Evolutionary conservation across 2,888 invertebrate species (phyloP).

Genomic region (Tipula unca): DNA sequence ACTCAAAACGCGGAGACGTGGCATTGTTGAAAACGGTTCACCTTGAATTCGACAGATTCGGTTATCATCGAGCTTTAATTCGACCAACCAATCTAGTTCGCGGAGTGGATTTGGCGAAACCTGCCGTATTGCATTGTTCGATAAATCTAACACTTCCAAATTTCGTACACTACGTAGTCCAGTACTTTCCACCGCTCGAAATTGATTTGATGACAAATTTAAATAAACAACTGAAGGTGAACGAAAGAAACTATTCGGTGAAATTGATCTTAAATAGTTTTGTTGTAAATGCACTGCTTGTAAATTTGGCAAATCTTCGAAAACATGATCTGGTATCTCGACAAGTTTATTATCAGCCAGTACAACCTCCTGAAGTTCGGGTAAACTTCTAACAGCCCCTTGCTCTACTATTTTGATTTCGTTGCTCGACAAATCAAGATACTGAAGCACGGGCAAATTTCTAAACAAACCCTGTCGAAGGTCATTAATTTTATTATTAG

Average conservation of each 20-base stretch:
- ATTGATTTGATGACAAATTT: constrained; percentile 74
- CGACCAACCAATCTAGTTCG: constrained; percentile 77
- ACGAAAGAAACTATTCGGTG: constrained; percentile 64
- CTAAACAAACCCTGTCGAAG: constrained; percentile 63
- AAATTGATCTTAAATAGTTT: constrained; percentile 64
- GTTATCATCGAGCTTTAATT: constrained; percentile 78
- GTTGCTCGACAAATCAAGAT: constrained; percentile 73
- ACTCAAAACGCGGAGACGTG: constrained; percentile 69
- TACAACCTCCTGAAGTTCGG: constrained; percentile 58
- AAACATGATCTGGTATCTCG: constrained; percentile 65
- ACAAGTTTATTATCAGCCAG: constrained; percentile 64
- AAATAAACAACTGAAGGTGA: constrained; percentile 70
- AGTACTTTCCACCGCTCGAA: constrained; percentile 63
- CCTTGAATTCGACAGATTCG: constrained; percentile 71
- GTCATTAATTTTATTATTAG: constrained; percentile 64
- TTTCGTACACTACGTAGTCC: constrained; percentile 65
- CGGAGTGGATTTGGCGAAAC: constrained; percentile 61
- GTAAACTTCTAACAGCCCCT: constrained; percentile 60
- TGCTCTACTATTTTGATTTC: constrained; percentile 66
- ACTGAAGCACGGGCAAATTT: constrained; percentile 58
- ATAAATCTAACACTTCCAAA: constrained; percentile 76
- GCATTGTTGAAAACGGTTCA: constrained; percentile 75
- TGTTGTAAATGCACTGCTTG: constrained; percentile 65
- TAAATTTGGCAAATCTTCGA: constrained; percentile 62
- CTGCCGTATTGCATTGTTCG: constrained; percentile 64